Conservation (phyloP, 2,888 invertebrate species). For the Dryobotodes eremita region DNA sequence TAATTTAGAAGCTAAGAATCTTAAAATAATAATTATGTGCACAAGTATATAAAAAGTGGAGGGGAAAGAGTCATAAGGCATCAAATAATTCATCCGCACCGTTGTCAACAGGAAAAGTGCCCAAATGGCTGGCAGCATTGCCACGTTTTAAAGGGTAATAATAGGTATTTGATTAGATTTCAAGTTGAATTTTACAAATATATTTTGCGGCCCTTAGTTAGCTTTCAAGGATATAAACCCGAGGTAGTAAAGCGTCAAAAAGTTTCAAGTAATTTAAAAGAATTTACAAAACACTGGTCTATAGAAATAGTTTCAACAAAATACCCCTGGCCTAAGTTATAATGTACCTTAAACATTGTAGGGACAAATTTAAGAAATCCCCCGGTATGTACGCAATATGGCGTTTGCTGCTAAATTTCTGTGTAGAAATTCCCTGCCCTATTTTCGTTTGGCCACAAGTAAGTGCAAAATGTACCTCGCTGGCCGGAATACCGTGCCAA, state of each 20-base stretch:
- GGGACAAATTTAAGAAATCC: constrained; percentile 58
- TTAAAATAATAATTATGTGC: no score
- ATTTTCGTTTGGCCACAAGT: constrained; percentile 71
- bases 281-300: not conserved
- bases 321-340: not conserved
- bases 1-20: no score
- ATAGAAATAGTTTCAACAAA: not conserved
- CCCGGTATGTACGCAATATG: constrained; percentile 61
- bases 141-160: no score
- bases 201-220: not conserved
- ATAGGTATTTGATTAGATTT: not conserved
- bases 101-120: no score
- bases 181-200: not conserved
- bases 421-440: constrained; percentile 68
- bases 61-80: no score
- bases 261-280: not conserved
- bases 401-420: constrained; percentile 67
- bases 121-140: no score
- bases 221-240: not conserved
- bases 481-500: constrained; percentile 68
- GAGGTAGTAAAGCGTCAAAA: not conserved
- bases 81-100: no score
- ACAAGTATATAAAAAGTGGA: no score
- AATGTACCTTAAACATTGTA: constrained; percentile 27
- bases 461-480: constrained; percentile 70